Conservation (phyloP, 1,140 invertebrate genomes). For the Adoxophyes honmai region DNA sequence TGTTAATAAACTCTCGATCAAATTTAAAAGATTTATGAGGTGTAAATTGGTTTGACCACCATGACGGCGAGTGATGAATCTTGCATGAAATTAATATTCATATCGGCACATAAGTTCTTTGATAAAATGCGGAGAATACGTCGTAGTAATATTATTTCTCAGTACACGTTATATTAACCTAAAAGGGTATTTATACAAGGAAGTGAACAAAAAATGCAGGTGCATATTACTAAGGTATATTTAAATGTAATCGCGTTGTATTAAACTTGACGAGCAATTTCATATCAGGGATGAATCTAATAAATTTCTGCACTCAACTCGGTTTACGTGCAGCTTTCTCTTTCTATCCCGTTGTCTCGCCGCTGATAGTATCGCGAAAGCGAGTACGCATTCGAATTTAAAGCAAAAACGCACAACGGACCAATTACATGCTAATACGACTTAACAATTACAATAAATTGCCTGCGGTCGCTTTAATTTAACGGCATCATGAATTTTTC, state of each 20-base stretch:
- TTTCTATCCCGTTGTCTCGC: neutral
- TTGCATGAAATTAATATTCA: no score
- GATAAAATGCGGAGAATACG: no score
- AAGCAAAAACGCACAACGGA: constrained; percentile 28
- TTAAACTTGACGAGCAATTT: constrained; percentile 1
- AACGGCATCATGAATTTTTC: constrained; percentile 32
- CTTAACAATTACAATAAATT: constrained; percentile 48
- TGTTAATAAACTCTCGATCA: neutral
- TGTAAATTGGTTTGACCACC: neutral
- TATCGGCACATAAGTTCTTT: no score
- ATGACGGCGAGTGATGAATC: no score
- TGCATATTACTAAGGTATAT: neutral
- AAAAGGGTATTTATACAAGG: no score
- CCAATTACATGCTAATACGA: constrained; percentile 58
- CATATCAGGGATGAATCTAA: neutral
- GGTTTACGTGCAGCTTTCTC: neutral
- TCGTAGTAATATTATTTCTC: no score
- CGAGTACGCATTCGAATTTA: constrained; percentile 19
- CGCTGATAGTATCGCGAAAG: constrained; percentile 17
- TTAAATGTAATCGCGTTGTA: neutral
- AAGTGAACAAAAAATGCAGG: no score
- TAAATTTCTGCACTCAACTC: neutral
- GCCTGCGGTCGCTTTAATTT: constrained; percentile 22
- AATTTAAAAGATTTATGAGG: neutral
- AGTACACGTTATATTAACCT: no score